Evolutionary conservation across 2,888 invertebrate genomes (phyloP).

Genomic region (Euplagia quadripunctaria): DNA sequence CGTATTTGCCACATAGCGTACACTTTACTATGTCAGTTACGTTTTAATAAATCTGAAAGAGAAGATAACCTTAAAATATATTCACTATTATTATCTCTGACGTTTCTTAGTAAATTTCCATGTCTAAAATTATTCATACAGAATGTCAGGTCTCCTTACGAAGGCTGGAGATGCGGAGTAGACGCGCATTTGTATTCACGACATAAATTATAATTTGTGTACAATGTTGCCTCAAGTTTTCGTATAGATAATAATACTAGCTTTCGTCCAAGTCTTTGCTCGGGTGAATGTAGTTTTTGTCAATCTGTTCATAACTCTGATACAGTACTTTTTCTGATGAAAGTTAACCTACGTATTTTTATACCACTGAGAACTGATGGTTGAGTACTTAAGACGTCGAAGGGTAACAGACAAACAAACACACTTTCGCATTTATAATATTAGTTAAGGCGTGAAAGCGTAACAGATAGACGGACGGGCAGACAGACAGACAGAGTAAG

Average conservation of each 20-base stretch:
- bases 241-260: neutral
- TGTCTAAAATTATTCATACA: slow-evolving; percentile 20
- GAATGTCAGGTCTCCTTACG: slow-evolving; percentile 8
- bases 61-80: neutral
- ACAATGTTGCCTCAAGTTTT: neutral
- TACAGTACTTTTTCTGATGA: too few species aligned
- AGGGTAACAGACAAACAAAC: too few species aligned
- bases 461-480: too few species aligned
- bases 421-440: too few species aligned
- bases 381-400: too few species aligned
- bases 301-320: too few species aligned
- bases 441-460: too few species aligned
- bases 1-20: neutral
- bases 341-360: too few species aligned
- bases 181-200: slow-evolving; percentile 15
- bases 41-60: neutral
- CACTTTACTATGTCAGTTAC: neutral
- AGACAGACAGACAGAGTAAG: too few species aligned
- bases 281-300: neutral
- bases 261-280: neutral
- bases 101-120: slow-evolving; percentile 8
- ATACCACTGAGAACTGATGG: too few species aligned
- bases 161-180: neutral
- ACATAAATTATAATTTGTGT: slow-evolving; percentile 13
- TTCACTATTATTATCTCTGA: neutral